Evolutionary conservation across 2,888 invertebrate species (phyloP), one percentile per base, ranked within the genome.

Genomic region (Stenichneumon culpator): DNA sequence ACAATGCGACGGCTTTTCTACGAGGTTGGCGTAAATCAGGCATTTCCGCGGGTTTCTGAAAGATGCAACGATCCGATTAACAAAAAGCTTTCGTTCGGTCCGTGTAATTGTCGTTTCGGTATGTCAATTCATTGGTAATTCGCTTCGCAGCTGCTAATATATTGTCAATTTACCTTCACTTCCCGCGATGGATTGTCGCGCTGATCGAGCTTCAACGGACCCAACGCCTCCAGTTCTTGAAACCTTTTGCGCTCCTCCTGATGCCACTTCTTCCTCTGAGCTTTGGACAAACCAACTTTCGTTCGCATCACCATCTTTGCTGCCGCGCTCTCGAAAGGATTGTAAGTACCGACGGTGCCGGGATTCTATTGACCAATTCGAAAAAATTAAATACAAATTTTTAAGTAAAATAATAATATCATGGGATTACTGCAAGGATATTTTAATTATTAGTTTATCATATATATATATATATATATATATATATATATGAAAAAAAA

Each of bases 261-360:
- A 7, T 79, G 82, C 54, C 86, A 88, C 44, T 72, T n/a, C 19
- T 84, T 88, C 28, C 78, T 89, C 78, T 89, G 47, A 1, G 89
- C 75, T 77, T 90, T 90, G 6, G 89, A 79, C 6, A 84, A 82
- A 14, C 88, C 88, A 0, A 86, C 63, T 22, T 84, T 9, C 0
- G 28, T 0, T 3, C 86, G 82, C 16, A 88, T 32, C 22, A 90
- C 57, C 3, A 74, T 39, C 22, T 70, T 86, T 2, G 81, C 63
- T 73, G 85, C 77, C 5, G 84, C 65, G n/a, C 68, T 25, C 25
- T 86, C 50, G 1, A 82, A 3, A 0, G 91, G 89, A 84, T 90
- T 82, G 60, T 90, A 91, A 2, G 86, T 86, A 52, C 63, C 77
- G 28, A 16, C 65, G 0, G 72, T 80, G 5, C 54, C 65, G 25